phyloP scores from a whole-genome alignment of 2,888 invertebrate species.

The Leucoma salicis region DNA sequence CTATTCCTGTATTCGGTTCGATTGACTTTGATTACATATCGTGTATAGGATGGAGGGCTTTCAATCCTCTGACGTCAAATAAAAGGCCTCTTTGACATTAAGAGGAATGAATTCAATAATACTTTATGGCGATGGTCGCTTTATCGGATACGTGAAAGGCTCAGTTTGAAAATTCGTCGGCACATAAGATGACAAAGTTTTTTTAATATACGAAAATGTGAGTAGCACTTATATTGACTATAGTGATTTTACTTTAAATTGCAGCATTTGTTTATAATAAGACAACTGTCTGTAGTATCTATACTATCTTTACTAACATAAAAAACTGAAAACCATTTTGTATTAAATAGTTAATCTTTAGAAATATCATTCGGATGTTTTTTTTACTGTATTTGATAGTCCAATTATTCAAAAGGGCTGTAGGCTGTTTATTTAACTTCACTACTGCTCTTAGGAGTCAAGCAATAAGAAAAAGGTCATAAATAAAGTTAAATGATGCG shows the following conservation, averaged over 20 bases:
- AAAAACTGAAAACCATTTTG: too few relatives aligned
- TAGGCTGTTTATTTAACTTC: too few relatives aligned
- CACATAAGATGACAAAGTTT: background rate
- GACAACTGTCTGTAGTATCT: too few relatives aligned
- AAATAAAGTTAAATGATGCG: too few relatives aligned
- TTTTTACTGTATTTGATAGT: too few relatives aligned
- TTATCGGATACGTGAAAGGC: conserved; percentile 29
- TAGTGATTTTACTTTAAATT: background rate
- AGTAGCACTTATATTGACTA: background rate
- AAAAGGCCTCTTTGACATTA: conserved; percentile 47
- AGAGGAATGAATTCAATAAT: conserved; percentile 50
- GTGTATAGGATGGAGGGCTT: conserved; percentile 24
- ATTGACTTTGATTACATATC: conserved; percentile 37
- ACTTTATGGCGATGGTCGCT: conserved; percentile 32
- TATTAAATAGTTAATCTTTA: too few relatives aligned
- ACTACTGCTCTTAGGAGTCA: too few relatives aligned
- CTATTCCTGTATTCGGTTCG: conserved; percentile 16
- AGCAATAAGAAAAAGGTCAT: too few relatives aligned
- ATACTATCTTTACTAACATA: too few relatives aligned
- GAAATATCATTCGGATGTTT: too few relatives aligned
- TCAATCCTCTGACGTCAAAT: conserved; percentile 38
- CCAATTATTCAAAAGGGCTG: too few relatives aligned
- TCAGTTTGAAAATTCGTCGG: conserved; percentile 1
- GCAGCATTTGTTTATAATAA: too few relatives aligned
- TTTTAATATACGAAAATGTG: background rate